phyloP scores from a whole-genome alignment of 2,797 vertebrate species.

The Manis pentadactyla region DNA sequence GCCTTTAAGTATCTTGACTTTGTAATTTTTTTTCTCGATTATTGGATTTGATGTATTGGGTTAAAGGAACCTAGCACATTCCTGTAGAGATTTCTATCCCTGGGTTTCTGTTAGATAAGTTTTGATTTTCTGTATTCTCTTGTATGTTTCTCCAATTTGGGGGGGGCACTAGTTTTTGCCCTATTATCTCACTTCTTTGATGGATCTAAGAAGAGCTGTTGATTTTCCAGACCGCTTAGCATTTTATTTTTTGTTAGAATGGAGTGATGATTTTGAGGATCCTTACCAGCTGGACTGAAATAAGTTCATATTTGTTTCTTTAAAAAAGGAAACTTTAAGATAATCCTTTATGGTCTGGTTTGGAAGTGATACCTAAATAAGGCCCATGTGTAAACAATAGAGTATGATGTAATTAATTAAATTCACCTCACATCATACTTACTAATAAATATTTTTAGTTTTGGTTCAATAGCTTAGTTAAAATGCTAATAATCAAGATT shows the following conservation, averaged over 20 bases:
- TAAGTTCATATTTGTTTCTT: background rate
- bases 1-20: background rate
- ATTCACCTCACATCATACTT: background rate
- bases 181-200: background rate
- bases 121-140: background rate
- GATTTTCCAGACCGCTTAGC: background rate
- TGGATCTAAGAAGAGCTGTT: background rate
- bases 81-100: background rate
- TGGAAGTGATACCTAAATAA: background rate
- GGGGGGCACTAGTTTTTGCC: too few relatives aligned
- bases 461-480: background rate
- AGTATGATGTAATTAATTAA: background rate
- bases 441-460: background rate
- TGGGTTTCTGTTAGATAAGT: background rate
- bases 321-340: background rate
- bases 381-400: background rate
- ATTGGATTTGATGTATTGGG: background rate
- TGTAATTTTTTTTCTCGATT: background rate
- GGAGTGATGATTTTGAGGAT: background rate
- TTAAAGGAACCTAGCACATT: background rate
- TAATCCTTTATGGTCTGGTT: background rate
- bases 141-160: background rate
- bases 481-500: background rate
- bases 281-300: background rate
- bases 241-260: background rate